These are phyloP conservation scores for Luffia ferchaultella DNA, from an alignment of 2,888 invertebrate genomes.

Conservation along the genomic window DNA sequence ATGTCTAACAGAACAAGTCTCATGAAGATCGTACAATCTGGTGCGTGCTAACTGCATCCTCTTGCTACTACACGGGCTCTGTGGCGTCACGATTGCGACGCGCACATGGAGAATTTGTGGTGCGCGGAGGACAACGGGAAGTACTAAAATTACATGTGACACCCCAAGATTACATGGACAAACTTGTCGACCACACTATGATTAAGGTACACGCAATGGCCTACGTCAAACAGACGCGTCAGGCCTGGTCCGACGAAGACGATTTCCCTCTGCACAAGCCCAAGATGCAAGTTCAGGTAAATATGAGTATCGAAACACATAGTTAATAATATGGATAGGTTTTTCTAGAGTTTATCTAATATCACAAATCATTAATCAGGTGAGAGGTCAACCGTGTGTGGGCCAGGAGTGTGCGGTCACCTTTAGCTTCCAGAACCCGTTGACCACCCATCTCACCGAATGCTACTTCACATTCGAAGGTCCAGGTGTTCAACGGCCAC, in stretches of 20 bases:
- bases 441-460: constrained; percentile 68
- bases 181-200: constrained; percentile 74
- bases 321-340: constrained; percentile 1
- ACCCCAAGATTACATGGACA: constrained; percentile 73
- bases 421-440: constrained; percentile 74
- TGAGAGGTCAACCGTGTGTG: constrained; percentile 54
- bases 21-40: constrained; percentile 69
- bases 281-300: constrained; percentile 69
- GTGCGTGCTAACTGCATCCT: constrained; percentile 68
- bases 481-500: constrained; percentile 69
- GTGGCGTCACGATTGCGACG: constrained; percentile 70
- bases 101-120: constrained; percentile 66
- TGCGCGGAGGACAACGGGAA: constrained; percentile 70
- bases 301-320: constrained; percentile 1
- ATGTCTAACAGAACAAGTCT: constrained; percentile 73
- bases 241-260: constrained; percentile 78
- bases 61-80: constrained; percentile 76
- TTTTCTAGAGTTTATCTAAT: neutral
- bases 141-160: constrained; percentile 68
- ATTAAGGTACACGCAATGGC: constrained; percentile 78
- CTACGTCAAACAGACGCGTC: constrained; percentile 75
- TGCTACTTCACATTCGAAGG: constrained; percentile 77
- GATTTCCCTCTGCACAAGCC: constrained; percentile 76
- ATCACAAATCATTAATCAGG: constrained; percentile 23
- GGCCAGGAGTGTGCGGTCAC: constrained; percentile 61